Evolutionary conservation across 2,888 invertebrate species (phyloP).

Genomic region (Drosophila anomelani): DNA sequence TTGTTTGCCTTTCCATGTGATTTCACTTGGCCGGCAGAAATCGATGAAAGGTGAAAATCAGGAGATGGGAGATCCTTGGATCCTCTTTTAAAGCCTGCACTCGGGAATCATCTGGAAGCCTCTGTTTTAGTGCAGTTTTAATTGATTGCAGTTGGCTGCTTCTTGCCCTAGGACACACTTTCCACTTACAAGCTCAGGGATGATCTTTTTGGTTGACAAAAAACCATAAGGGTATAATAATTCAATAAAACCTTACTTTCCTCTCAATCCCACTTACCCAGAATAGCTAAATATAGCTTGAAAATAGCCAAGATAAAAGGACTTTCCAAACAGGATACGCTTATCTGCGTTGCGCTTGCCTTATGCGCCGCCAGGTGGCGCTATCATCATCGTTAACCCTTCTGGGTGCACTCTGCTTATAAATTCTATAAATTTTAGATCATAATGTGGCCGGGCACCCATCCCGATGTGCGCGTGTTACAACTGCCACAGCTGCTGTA

Average conservation of each 20-base stretch:
- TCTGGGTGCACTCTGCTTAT: conserved; percentile 66
- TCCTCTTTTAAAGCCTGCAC: conserved; percentile 21
- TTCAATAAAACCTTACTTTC: background rate
- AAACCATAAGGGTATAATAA: too few relatives aligned
- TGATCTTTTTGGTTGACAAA: background rate
- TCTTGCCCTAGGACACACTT: background rate
- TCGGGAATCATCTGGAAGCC: conserved; percentile 1
- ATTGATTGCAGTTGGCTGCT: conserved; percentile 51
- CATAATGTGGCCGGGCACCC: conserved; percentile 61
- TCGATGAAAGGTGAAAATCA: conserved; percentile 46
- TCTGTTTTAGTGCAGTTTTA: conserved; percentile 44
- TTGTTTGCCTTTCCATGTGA: conserved; percentile 60
- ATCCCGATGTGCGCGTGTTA: conserved; percentile 23
- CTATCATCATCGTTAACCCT: conserved; percentile 53
- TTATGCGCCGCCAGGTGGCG: conserved; percentile 21
- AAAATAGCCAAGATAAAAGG: background rate
- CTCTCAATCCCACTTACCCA: background rate
- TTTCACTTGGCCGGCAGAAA: conserved; percentile 55
- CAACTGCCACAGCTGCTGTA: conserved; percentile 42
- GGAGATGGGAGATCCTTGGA: background rate
- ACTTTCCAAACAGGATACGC: background rate
- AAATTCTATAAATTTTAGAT: conserved; percentile 80
- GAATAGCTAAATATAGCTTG: background rate
- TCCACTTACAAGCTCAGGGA: background rate
- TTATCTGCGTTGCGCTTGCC: conserved; percentile 21